A percentile compares a stretch with the other conserved stretches of the same genome.
These are phyloP conservation scores for Fulmarus glacialis DNA, from an alignment of 2,113 vertebrate species.

Conservation along the genomic window DNA sequence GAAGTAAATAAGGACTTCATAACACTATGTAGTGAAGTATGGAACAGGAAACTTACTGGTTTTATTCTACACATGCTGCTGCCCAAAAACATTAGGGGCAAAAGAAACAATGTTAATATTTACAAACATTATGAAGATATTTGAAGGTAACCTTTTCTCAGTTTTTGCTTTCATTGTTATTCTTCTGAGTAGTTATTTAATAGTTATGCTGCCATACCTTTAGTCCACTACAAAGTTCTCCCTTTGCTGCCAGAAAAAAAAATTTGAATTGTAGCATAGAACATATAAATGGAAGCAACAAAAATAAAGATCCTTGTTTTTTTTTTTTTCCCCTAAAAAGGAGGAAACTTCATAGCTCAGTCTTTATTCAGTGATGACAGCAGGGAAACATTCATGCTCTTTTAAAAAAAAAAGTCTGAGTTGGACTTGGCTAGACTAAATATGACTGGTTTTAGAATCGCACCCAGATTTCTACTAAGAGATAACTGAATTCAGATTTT, in stretches of 20 bases:
- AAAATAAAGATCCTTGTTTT: background rate
- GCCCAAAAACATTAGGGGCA: background rate
- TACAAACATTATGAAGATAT: background rate
- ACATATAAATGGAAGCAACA: background rate
- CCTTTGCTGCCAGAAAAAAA: background rate
- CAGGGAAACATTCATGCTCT: background rate
- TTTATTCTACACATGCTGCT: background rate
- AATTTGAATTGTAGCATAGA: background rate
- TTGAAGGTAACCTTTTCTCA: background rate
- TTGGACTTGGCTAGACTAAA: background rate
- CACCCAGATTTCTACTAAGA: background rate
- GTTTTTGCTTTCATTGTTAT: background rate
- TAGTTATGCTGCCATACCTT: background rate
- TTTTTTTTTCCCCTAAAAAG: background rate
- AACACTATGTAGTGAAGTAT: background rate
- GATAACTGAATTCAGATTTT: background rate
- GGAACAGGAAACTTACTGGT: background rate
- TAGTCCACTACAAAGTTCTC: background rate
- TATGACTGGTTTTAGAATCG: background rate
- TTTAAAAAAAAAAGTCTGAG: background rate
- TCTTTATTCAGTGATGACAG: background rate
- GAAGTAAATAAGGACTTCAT: background rate
- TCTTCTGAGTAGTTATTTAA: background rate
- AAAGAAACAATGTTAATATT: background rate
- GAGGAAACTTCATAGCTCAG: background rate